A percentile compares a stretch with the other conserved stretches of the same genome.
Conservation (phyloP, 1,140 invertebrate genomes). For the Hycleus cichorii region DNA sequence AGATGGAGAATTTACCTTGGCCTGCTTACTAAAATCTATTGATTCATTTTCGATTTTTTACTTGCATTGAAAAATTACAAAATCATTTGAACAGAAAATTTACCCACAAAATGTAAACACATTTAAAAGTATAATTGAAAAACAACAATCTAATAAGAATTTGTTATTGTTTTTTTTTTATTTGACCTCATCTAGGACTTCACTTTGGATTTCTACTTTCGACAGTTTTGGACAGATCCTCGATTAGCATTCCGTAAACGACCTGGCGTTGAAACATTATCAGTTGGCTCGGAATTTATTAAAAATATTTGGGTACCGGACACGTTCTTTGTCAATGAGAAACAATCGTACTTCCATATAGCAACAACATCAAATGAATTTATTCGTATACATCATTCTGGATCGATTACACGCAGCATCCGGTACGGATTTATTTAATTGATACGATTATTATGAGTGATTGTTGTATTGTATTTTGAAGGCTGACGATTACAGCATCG, state of each 20-base stretch:
- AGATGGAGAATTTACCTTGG: too few relatives aligned
- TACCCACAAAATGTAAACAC: too few relatives aligned
- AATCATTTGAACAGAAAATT: too few relatives aligned
- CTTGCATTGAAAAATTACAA: too few relatives aligned
- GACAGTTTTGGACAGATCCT: conserved; percentile 96
- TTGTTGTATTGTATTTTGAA: conserved; percentile 45
- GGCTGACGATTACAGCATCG: conserved; percentile 93
- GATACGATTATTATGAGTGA: not conserved
- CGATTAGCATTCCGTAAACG: conserved; percentile 83
- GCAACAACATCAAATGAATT: conserved; percentile 96
- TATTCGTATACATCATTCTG: conserved; percentile 90
- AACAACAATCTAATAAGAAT: not conserved
- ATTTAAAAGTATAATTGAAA: too few relatives aligned
- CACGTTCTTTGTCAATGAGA: conserved; percentile 97
- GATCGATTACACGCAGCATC: conserved; percentile 91
- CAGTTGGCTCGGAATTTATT: conserved; percentile 89
- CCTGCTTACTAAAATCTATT: too few relatives aligned
- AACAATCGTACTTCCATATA: conserved; percentile 96
- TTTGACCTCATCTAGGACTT: conserved; percentile 67
- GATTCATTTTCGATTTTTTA: too few relatives aligned
- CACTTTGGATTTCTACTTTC: conserved; percentile 97
- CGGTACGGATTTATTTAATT: conserved; percentile 58
- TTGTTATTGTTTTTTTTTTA: not conserved
- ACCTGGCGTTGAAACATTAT: conserved; percentile 79
- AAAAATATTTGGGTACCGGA: conserved; percentile 98